Conservation (phyloP, 2,113 vertebrate species). For the Halichoerus grypus region DNA sequence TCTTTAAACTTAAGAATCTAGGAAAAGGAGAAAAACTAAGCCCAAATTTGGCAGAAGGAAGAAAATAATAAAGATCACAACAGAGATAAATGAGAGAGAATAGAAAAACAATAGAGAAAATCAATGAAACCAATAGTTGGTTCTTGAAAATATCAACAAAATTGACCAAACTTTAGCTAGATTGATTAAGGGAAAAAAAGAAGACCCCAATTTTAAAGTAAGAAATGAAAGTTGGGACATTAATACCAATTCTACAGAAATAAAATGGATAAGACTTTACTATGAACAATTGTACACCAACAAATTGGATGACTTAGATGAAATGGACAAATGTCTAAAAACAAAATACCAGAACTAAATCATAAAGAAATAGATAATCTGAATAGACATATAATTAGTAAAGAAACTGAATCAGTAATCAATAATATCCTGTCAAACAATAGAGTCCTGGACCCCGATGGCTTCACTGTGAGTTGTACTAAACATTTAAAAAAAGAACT, state of each 20-base stretch:
- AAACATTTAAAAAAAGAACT: neutral
- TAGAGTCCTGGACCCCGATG: neutral
- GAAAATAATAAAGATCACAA: neutral
- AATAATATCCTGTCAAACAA: neutral
- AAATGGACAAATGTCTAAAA: neutral
- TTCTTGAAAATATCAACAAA: neutral
- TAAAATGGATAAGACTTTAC: neutral
- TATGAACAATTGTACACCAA: neutral
- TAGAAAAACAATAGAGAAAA: neutral
- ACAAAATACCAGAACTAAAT: neutral
- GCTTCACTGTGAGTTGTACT: neutral
- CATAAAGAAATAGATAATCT: neutral
- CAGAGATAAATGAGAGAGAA: neutral
- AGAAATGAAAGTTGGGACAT: neutral
- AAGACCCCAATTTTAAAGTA: neutral
- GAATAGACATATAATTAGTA: neutral
- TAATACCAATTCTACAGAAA: neutral
- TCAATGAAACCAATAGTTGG: neutral
- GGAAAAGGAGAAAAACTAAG: neutral
- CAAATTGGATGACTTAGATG: neutral
- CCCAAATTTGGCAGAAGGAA: neutral
- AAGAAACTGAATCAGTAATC: neutral
- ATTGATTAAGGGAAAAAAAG: neutral
- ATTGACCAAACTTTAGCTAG: neutral
- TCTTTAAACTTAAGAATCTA: neutral